These are phyloP conservation scores for Lucilia cuprina DNA, from an alignment of 1,140 invertebrate species.

Conservation along the genomic window DNA sequence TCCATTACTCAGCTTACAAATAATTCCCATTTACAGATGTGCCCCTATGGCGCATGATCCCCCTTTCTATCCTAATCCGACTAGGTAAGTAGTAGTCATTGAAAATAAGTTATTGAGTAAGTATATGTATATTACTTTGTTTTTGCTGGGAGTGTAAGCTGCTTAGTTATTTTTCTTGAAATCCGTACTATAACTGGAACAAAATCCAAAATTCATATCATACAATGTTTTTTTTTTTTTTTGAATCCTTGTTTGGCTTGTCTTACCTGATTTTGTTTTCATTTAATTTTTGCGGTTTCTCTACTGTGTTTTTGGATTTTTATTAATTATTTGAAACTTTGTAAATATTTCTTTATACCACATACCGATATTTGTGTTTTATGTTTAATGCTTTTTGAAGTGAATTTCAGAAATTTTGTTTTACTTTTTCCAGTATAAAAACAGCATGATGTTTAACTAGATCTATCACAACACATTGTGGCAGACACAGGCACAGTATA, in stretches of 20 bases:
- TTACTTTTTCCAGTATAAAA: conserved; percentile 21
- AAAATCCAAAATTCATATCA: background rate
- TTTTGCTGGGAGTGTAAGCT: no score
- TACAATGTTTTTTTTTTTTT: background rate
- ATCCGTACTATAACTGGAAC: no score
- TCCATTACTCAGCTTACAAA: no score
- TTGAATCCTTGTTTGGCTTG: conserved; percentile 3
- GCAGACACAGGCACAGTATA: background rate
- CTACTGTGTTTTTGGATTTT: background rate
- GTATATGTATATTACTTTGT: no score
- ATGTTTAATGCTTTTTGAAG: no score
- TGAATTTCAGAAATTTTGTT: background rate
- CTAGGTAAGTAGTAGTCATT: no score
- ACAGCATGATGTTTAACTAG: conserved; percentile 16
- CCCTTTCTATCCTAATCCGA: no score
- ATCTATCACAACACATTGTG: conserved; percentile 29
- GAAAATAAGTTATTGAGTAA: no score
- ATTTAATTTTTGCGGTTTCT: background rate
- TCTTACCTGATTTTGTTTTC: background rate
- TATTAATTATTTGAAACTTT: background rate
- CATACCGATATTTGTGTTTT: background rate
- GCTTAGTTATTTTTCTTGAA: no score
- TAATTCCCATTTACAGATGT: no score
- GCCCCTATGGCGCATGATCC: no score
- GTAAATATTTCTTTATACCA: background rate